Evolutionary conservation across 2,888 invertebrate species (phyloP).

Genomic region (Clivina fossor): DNA sequence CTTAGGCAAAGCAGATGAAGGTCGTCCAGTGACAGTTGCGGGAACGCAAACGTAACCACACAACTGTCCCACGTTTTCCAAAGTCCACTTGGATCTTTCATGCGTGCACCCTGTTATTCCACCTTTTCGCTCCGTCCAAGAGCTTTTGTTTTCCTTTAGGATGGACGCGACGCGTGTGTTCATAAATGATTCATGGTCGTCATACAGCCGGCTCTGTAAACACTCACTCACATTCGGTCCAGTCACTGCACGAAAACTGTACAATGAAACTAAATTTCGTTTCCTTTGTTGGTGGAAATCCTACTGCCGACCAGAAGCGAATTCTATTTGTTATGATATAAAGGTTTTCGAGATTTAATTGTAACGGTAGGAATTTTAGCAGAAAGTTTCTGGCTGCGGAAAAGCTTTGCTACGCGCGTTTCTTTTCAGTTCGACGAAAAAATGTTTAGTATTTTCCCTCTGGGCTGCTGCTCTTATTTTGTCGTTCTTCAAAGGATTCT

Average conservation of each 20-base stretch:
- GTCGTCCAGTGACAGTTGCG: neutral
- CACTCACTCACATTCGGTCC: constrained; percentile 6
- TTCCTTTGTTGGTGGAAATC: constrained; percentile 32
- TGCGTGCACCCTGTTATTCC: constrained; percentile 6
- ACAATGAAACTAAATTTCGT: constrained; percentile 35
- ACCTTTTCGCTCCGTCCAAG: too few species aligned
- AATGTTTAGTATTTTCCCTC: constrained; percentile 29
- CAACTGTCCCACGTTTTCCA: too few species aligned
- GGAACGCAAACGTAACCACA: constrained; percentile 1
- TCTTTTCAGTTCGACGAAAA: constrained; percentile 12
- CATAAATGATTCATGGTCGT: constrained; percentile 33
- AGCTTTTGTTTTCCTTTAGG: constrained; percentile 33
- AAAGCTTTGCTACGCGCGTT: constrained; percentile 12
- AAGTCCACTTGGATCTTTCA: neutral
- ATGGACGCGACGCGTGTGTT: too few species aligned
- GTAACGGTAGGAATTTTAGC: constrained; percentile 30
- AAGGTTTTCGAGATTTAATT: constrained; percentile 33
- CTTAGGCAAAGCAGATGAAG: too few species aligned
- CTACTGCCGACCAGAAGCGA: constrained; percentile 23
- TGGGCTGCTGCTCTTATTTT: constrained; percentile 19
- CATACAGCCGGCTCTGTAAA: constrained; percentile 32
- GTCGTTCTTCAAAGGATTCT: constrained; percentile 23
- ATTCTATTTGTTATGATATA: constrained; percentile 35
- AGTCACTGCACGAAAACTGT: constrained; percentile 32
- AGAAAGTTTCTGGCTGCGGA: constrained; percentile 11